Evolutionary conservation across 2,888 invertebrate genomes (phyloP).

Genomic region (Xestobium rufovillosum): DNA sequence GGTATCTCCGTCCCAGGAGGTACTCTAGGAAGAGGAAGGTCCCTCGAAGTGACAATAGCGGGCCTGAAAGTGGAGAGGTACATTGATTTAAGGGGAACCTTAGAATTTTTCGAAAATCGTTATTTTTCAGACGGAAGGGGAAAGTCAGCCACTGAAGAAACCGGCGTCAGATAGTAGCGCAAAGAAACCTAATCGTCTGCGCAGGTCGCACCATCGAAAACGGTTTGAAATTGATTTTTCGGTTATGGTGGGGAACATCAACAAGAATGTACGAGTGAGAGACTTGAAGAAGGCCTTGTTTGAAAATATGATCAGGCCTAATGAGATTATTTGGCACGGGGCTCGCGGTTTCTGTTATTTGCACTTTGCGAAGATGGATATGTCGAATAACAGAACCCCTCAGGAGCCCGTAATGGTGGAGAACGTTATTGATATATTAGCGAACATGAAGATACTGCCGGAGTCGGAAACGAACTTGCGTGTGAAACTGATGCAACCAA

Average conservation of each 20-base stretch:
- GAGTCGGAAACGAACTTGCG: slow-evolving; percentile 35
- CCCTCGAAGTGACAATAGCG: slow-evolving; percentile 32
- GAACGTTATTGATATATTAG: slow-evolving; percentile 45
- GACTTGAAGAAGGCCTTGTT: slow-evolving; percentile 67
- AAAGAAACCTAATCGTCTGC: slow-evolving; percentile 11
- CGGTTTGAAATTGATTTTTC: slow-evolving; percentile 49
- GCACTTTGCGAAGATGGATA: slow-evolving; percentile 62
- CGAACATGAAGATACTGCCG: slow-evolving; percentile 41
- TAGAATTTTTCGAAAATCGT: too few relatives aligned
- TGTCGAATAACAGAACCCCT: slow-evolving; percentile 19
- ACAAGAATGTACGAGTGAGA: slow-evolving; percentile 61
- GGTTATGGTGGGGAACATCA: slow-evolving; percentile 61
- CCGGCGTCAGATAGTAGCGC: too few relatives aligned
- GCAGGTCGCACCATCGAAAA: slow-evolving; percentile 7
- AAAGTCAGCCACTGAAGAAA: too few relatives aligned
- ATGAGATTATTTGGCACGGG: slow-evolving; percentile 62
- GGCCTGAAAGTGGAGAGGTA: slow-evolving; percentile 26
- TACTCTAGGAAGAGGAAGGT: slow-evolving; percentile 30
- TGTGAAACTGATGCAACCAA: slow-evolving; percentile 47
- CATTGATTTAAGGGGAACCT: too few relatives aligned
- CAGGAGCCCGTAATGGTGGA: slow-evolving; percentile 41
- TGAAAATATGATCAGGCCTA: slow-evolving; percentile 68
- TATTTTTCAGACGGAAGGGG: slow-evolving; percentile 1
- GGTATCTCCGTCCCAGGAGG: slow-evolving; percentile 11
- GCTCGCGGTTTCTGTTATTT: slow-evolving; percentile 48